Evolutionary conservation across 2,888 invertebrate genomes (phyloP).

Genomic region (Ceriagrion tenellum): DNA sequence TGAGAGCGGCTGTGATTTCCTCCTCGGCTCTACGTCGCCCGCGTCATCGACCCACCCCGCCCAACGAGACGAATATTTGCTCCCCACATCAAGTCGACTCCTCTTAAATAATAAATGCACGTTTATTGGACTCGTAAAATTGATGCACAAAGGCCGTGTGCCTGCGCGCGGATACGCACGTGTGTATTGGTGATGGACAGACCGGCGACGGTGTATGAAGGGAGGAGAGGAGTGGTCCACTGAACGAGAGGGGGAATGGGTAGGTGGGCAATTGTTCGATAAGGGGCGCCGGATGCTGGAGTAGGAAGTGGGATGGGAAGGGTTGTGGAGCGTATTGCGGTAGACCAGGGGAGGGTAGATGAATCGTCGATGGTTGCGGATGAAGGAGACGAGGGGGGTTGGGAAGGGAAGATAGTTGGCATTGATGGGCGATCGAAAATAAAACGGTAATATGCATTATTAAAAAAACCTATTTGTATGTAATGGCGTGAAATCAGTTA

Average conservation of each 20-base stretch:
- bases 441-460: too few species aligned
- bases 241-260: background rate
- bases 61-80: background rate
- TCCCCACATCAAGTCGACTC: background rate
- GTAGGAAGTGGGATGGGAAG: background rate
- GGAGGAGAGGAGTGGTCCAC: too few species aligned
- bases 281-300: background rate
- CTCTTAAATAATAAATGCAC: slow-evolving; percentile 19
- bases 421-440: too few species aligned
- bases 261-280: background rate
- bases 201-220: background rate
- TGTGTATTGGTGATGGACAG: background rate
- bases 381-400: background rate
- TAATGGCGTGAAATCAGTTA: too few species aligned
- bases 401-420: background rate
- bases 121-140: slow-evolving; percentile 27
- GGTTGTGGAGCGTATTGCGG: background rate
- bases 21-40: background rate
- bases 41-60: background rate
- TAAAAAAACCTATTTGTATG: too few species aligned
- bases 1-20: background rate
- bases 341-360: background rate
- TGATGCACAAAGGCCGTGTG: background rate
- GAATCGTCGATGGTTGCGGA: background rate
- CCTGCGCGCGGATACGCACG: background rate